phyloP scores from a whole-genome alignment of 2,797 vertebrate species.

The Odontamblyopus lacepedii region DNA sequence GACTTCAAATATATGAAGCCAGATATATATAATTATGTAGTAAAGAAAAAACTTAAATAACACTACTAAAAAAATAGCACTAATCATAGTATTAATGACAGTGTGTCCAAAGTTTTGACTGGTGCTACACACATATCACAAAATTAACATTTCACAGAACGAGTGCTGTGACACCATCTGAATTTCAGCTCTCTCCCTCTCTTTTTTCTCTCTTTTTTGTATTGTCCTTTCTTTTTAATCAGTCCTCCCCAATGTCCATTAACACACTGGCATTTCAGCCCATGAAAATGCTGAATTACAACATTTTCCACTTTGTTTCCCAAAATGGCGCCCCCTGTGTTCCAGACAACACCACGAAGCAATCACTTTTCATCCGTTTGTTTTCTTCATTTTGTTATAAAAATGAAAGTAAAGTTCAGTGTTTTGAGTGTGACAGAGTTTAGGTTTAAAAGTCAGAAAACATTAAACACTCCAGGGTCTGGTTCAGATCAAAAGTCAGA shows the following conservation, averaged over 20 bases:
- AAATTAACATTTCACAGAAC: no score
- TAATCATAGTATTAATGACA: no score
- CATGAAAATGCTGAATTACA: no score
- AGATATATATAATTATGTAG: no score
- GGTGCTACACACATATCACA: no score
- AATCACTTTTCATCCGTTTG: background rate
- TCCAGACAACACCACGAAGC: background rate
- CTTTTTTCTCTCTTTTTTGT: background rate
- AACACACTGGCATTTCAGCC: background rate
- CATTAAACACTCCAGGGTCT: background rate
- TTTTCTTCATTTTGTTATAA: background rate
- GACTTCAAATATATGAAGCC: no score
- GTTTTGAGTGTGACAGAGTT: background rate
- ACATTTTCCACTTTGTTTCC: no score
- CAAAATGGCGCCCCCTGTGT: background rate
- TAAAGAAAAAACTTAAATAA: no score
- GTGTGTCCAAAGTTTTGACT: no score
- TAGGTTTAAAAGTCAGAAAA: slow-evolving; percentile 14
- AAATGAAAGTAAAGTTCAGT: background rate
- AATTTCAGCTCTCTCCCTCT: background rate
- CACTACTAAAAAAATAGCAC: no score
- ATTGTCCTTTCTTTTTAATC: background rate
- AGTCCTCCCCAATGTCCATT: background rate
- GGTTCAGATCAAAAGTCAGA: background rate
- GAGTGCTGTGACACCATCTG: no score